Evolutionary conservation across 1,140 invertebrate species (phyloP).

Genomic region (Sycobia sp.): DNA sequence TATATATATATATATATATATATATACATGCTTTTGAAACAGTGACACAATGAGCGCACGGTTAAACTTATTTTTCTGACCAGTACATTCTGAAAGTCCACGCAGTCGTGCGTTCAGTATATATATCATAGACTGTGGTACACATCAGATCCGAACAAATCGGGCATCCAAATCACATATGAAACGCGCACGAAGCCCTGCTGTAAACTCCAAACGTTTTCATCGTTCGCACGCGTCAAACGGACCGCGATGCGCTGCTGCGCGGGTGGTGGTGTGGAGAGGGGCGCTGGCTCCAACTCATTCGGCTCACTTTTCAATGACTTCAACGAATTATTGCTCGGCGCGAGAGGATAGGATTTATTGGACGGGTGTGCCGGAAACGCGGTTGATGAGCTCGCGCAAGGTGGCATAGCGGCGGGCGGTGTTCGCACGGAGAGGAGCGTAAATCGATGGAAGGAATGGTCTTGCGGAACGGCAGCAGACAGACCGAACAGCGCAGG

Average conservation of each 20-base stretch:
- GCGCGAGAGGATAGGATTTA: slow-evolving; percentile 19
- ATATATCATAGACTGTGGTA: too few species aligned
- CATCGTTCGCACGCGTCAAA: background rate
- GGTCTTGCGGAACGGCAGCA: background rate
- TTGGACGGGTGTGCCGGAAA: slow-evolving; percentile 20
- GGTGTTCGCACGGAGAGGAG: too few species aligned
- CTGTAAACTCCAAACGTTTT: slow-evolving; percentile 13
- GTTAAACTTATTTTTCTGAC: too few species aligned
- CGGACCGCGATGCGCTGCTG: too few species aligned
- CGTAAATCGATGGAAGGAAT: slow-evolving; percentile 19
- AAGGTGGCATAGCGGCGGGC: background rate
- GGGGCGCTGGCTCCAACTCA: background rate
- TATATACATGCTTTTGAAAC: too few species aligned
- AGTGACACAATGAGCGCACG: too few species aligned
- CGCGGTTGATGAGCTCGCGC: slow-evolving; percentile 40
- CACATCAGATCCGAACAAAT: too few species aligned
- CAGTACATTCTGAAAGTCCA: too few species aligned
- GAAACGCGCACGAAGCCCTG: background rate
- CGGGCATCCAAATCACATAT: too few species aligned
- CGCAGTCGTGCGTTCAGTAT: too few species aligned
- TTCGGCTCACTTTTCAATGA: slow-evolving; percentile 2
- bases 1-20: too few species aligned
- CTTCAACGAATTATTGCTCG: slow-evolving; percentile 1
- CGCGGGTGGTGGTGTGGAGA: too few species aligned
- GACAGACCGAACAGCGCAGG: background rate